Base-by-base conservation (phyloP, 2,888 invertebrate genomes). In the Crematogaster levior region DNA sequence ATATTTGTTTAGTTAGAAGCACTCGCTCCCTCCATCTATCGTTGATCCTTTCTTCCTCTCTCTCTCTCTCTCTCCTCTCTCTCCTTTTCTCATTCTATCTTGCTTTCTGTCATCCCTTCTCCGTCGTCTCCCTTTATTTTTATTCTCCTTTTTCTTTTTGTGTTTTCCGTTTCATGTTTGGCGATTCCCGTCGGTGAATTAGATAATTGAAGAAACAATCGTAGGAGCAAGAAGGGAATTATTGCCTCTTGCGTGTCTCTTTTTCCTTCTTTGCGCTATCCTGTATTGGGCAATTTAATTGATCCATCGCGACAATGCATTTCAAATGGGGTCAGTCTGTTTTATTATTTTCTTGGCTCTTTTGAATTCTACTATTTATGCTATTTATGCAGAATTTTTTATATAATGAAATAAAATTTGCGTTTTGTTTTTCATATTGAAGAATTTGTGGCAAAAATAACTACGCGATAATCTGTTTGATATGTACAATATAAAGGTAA, bases 1-100 rank as follows among this genome's bases (percentile, higher is more conserved):
- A 94, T 94, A 94, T 94, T 94, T 94, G 93, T 93, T 94, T 93
- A 93, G 93, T 91, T 93, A 93, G 94, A 94, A 94, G 93, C 94
- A 92, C 92, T 94, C 90, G 91, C 90, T 90, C 90, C 84, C 91
- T 91, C 88, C 88, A 82, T 89, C 88, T 85, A 86, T 85, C 73
- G 70, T 72, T 81, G 40, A 24, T 74, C 66, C 65, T 60, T 40
- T n/a, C 37, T 66, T 68, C 61, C 80, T 82, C 60, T 83, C 81
- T 24, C 27, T 65, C 70, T 58, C 48, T 81, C 84, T 48, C 74
- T 68, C 46, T 66, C 75, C 12, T 74, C 74, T 66, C 82, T 73
- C 37, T 53, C 51, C 65, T 43, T 82, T 53, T 60, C 60, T 77
- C 24, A 3, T 58, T 60, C 37, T 81, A 79, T 79, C 30, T 74